These are phyloP conservation scores for Chrysolina oricalcia DNA, from an alignment of 2,888 invertebrate genomes.

Conservation along the genomic window DNA sequence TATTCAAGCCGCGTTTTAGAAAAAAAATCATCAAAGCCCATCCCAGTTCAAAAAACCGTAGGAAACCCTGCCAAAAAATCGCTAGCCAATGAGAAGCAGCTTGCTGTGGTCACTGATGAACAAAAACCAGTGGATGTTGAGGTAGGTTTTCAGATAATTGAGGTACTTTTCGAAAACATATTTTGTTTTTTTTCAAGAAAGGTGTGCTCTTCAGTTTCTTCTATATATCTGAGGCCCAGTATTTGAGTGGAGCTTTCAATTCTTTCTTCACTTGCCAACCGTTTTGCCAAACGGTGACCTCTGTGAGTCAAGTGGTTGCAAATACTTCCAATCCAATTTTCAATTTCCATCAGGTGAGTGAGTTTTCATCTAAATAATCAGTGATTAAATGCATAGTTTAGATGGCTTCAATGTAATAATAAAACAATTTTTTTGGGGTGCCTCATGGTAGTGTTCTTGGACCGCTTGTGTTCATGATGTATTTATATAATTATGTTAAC, in stretches of 20 bases:
- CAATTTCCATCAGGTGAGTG: constrained; percentile 72
- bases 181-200: constrained; percentile 60
- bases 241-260: constrained; percentile 66
- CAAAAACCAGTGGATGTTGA: constrained; percentile 3
- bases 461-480: too few species aligned
- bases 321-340: constrained; percentile 71
- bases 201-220: constrained; percentile 72
- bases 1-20: not conserved
- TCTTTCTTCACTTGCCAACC: constrained; percentile 72
- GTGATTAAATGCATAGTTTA: too few species aligned
- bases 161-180: not conserved
- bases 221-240: constrained; percentile 72
- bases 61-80: not conserved
- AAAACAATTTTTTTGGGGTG: too few species aligned
- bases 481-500: too few species aligned
- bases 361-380: too few species aligned
- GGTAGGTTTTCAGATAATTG: not conserved
- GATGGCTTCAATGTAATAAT: too few species aligned
- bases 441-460: too few species aligned
- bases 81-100: not conserved
- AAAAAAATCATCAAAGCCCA: not conserved
- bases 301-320: constrained; percentile 69
- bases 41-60: not conserved
- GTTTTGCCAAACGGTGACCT: constrained; percentile 72
- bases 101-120: not conserved